Conservation (phyloP, 2,113 vertebrate genomes). For the Clinocottus analis region DNA sequence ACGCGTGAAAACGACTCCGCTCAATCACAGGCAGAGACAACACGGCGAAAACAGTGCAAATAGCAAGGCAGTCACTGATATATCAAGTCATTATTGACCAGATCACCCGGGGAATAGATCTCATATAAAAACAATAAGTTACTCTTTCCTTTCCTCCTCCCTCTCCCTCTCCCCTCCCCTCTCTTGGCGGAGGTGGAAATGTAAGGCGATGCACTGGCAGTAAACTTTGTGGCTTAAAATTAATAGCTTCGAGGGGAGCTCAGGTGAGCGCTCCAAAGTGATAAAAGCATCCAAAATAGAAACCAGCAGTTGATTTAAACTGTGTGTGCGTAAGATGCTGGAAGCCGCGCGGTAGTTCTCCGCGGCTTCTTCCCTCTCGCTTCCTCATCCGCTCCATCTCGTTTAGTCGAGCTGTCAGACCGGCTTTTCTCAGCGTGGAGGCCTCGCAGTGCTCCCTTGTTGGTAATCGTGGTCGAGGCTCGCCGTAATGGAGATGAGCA, state of each 20-base stretch:
- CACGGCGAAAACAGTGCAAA: constrained; percentile 86
- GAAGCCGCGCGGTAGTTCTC: constrained; percentile 36
- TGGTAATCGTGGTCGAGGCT: constrained; percentile 34
- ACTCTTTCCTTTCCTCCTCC: constrained; percentile 63
- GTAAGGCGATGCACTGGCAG: constrained; percentile 62
- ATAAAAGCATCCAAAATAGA: constrained; percentile 73
- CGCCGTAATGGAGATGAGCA: constrained; percentile 45
- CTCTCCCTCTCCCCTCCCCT: constrained; percentile 45
- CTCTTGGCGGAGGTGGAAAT: constrained; percentile 68
- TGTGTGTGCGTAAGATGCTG: constrained; percentile 55
- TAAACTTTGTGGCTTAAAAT: constrained; percentile 85
- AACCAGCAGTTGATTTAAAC: constrained; percentile 59
- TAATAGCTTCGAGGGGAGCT: constrained; percentile 80
- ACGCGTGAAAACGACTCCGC: constrained; percentile 81
- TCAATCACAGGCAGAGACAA: constrained; percentile 86
- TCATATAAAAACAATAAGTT: constrained; percentile 89
- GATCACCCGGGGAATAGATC: constrained; percentile 83
- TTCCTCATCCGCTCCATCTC: constrained; percentile 48
- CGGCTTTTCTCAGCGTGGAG: constrained; percentile 6
- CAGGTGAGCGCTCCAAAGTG: constrained; percentile 69
- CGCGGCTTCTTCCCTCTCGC: constrained; percentile 11
- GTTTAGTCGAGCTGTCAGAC: constrained; percentile 49
- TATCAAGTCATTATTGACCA: constrained; percentile 88
- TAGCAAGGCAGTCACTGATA: constrained; percentile 83
- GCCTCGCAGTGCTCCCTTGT: constrained; percentile 41